These are phyloP conservation scores for Pipra filicauda DNA, from an alignment of 2,113 vertebrate genomes.

Conservation along the genomic window DNA sequence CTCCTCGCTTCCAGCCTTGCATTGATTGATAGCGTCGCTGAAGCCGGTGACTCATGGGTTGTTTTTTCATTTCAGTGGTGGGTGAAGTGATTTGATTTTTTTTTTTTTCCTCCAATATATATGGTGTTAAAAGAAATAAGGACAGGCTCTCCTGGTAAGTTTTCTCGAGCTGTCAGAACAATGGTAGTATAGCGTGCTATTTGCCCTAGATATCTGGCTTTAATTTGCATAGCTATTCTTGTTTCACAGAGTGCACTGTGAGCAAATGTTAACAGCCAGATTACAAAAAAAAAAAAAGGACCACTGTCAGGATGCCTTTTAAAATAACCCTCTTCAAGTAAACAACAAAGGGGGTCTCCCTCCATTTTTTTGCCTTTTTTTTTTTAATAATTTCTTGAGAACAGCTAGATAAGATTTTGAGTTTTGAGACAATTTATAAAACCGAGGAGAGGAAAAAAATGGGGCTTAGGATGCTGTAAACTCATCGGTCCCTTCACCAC, in stretches of 20 bases:
- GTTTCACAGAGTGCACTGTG: slow-evolving; percentile 36
- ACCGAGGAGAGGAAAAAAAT: not conserved
- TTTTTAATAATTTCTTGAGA: not conserved
- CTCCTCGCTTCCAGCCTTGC: not conserved
- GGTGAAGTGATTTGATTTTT: slow-evolving; percentile 36
- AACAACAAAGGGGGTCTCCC: not conserved
- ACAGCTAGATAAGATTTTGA: not conserved
- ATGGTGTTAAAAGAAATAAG: slow-evolving; percentile 53
- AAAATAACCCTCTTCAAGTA: not conserved
- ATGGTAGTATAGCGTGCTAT: slow-evolving; percentile 48
- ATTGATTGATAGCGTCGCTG: slow-evolving; percentile 40
- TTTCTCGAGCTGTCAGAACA: slow-evolving; percentile 58
- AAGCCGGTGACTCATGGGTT: slow-evolving; percentile 41
- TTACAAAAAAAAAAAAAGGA: not conserved
- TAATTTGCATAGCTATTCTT: slow-evolving; percentile 66
- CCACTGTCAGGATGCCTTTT: not conserved
- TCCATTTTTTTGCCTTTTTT: not conserved
- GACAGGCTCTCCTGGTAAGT: slow-evolving; percentile 41
- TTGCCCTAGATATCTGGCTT: slow-evolving; percentile 66
- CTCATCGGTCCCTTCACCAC: not conserved
- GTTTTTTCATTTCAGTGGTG: slow-evolving; percentile 50
- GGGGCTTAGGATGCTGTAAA: not conserved
- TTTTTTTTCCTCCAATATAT: not conserved
- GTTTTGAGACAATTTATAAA: not conserved
- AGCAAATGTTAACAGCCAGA: slow-evolving; percentile 59